Evolutionary conservation across 2,888 invertebrate genomes (phyloP).

Genomic region (Lasioglossum zephyrum): DNA sequence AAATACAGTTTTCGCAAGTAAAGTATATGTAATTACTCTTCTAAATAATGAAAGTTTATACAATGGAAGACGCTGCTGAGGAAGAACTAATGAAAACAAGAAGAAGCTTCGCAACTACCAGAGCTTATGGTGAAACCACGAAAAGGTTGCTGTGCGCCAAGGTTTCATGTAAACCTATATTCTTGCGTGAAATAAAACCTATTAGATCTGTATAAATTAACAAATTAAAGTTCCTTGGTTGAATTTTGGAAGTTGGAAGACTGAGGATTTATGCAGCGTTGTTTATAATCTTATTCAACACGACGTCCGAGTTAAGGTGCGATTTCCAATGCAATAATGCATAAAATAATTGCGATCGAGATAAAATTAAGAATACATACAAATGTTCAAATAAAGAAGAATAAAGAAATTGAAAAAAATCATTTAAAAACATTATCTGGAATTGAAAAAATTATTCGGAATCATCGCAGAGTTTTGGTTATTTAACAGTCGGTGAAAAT

Average conservation of each 20-base stretch:
- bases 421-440: too few relatives aligned
- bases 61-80: not conserved
- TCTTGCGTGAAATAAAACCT: not conserved
- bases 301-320: not conserved
- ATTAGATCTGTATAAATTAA: not conserved
- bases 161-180: not conserved
- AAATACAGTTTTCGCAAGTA: not conserved
- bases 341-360: too few relatives aligned
- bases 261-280: not conserved
- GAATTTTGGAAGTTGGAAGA: not conserved
- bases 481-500: too few relatives aligned
- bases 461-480: too few relatives aligned
- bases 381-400: too few relatives aligned
- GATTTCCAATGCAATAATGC: too few relatives aligned
- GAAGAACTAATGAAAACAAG: slow-evolving; percentile 26
- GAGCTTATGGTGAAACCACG: not conserved
- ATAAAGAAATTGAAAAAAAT: too few relatives aligned
- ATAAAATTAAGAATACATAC: too few relatives aligned
- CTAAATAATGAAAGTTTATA: not conserved
- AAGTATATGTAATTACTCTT: not conserved
- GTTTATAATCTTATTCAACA: not conserved
- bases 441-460: too few relatives aligned
- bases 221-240: not conserved
- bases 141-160: not conserved
- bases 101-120: slow-evolving; percentile 36